A percentile compares a stretch with the other conserved stretches of the same genome.
Conservation (phyloP, 2,797 vertebrate species). For the Pteronotus mesoamericanus region DNA sequence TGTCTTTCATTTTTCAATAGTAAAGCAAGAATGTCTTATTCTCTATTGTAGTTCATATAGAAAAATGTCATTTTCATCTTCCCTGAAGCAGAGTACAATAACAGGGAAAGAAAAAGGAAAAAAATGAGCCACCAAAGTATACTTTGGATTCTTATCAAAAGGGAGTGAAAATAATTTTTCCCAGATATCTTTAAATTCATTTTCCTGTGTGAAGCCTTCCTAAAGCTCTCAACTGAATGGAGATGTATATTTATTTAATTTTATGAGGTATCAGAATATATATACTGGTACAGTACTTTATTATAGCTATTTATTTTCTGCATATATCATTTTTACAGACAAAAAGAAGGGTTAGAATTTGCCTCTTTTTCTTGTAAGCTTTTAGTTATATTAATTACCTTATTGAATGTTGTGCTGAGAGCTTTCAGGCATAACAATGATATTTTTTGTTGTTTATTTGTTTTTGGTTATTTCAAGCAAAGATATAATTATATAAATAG, state of each 20-base stretch:
- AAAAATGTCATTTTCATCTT: constrained; percentile 30
- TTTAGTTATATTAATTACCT: background rate
- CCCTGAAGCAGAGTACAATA: background rate
- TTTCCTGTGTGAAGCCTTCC: background rate
- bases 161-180: background rate
- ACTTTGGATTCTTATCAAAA: background rate
- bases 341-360: constrained; percentile 1
- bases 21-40: constrained; percentile 10
- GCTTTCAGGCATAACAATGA: background rate
- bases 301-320: background rate
- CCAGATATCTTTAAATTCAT: background rate
- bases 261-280: background rate
- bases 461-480: background rate
- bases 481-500: background rate
- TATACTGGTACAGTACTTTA: background rate
- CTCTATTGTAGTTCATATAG: background rate
- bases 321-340: background rate
- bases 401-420: background rate
- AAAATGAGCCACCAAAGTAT: background rate
- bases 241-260: background rate
- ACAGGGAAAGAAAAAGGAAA: background rate
- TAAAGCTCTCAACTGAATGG: background rate
- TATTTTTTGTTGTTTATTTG: background rate
- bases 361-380: constrained; percentile 18
- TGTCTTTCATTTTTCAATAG: background rate